Percentiles rank a stretch among this genome's conserved stretches.
phyloP scores from a whole-genome alignment of 2,888 invertebrate genomes.

The Pseudococcus viburni region DNA sequence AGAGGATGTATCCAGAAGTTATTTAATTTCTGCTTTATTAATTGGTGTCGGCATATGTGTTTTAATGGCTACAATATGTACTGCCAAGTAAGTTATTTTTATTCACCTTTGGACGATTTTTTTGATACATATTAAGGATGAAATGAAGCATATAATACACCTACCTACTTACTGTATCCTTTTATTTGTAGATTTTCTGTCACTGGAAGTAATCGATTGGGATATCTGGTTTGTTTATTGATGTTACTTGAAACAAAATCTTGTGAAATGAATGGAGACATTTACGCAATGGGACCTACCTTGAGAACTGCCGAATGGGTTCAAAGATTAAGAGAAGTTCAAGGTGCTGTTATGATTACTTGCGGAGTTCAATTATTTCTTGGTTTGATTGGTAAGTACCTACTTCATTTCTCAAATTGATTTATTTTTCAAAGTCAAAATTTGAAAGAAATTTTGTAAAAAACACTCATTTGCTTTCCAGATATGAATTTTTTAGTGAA shows the following conservation, averaged over 20 bases:
- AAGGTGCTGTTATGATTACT: conserved; percentile 66
- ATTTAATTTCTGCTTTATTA: conserved; percentile 51
- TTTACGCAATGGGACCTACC: conserved; percentile 67
- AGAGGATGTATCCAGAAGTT: conserved; percentile 50
- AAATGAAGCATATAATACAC: not conserved
- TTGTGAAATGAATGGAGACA: conserved; percentile 66
- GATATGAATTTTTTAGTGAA: conserved; percentile 63
- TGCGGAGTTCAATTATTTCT: conserved; percentile 66
- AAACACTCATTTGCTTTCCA: conserved; percentile 6
- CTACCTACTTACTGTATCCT: not conserved
- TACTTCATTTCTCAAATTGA: not conserved
- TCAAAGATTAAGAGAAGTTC: conserved; percentile 60
- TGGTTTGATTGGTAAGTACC: conserved; percentile 66
- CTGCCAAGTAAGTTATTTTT: conserved; percentile 38
- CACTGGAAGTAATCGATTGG: conserved; percentile 39
- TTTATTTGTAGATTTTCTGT: conserved; percentile 17
- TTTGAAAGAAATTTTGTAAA: not conserved
- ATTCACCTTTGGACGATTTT: not conserved
- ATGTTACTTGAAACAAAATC: not conserved
- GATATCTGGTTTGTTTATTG: conserved; percentile 54
- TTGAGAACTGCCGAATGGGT: conserved; percentile 67
- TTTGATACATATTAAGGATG: not conserved
- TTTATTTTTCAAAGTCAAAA: conserved; percentile 26
- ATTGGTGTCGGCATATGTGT: conserved; percentile 27
- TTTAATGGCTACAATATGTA: not conserved